Evolutionary conservation across 1,140 invertebrate species (phyloP).

Genomic region (Drosophila arawakana): DNA sequence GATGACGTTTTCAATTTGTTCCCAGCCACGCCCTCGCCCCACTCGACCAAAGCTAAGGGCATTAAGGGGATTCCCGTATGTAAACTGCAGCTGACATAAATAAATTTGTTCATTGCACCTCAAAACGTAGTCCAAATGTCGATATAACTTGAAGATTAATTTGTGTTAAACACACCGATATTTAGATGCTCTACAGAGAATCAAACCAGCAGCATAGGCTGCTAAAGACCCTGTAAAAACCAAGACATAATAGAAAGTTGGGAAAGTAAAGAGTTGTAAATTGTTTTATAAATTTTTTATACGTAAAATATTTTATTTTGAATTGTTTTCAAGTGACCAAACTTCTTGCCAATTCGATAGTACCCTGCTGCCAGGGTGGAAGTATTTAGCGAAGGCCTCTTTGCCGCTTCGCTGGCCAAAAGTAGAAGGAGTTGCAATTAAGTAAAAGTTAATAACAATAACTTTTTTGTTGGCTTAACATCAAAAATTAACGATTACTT

Average conservation of each 20-base stretch:
- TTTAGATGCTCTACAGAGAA: no score
- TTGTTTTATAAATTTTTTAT: no score
- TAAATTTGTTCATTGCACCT: constrained; percentile 14
- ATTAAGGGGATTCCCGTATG: background rate
- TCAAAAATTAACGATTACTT: constrained; percentile 70
- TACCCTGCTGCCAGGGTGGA: background rate
- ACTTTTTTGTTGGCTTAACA: constrained; percentile 58
- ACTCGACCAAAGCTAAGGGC: background rate
- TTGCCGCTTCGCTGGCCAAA: constrained; percentile 35
- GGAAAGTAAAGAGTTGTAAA: no score
- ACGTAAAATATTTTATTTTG: no score
- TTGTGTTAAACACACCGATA: no score
- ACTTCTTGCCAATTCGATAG: no score
- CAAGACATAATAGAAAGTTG: no score
- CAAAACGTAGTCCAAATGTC: constrained; percentile 42
- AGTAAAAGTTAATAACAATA: constrained; percentile 58
- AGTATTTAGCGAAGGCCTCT: constrained; percentile 26
- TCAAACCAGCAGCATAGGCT: no score
- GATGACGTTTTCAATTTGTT: constrained; percentile 23
- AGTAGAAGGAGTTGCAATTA: constrained; percentile 27
- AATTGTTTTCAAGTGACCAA: no score
- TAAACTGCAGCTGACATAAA: background rate
- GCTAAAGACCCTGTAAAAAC: no score
- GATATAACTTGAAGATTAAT: background rate
- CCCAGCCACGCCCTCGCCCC: background rate